phyloP scores from a whole-genome alignment of 2,797 vertebrate genomes.

The Darevskia mixta region DNA sequence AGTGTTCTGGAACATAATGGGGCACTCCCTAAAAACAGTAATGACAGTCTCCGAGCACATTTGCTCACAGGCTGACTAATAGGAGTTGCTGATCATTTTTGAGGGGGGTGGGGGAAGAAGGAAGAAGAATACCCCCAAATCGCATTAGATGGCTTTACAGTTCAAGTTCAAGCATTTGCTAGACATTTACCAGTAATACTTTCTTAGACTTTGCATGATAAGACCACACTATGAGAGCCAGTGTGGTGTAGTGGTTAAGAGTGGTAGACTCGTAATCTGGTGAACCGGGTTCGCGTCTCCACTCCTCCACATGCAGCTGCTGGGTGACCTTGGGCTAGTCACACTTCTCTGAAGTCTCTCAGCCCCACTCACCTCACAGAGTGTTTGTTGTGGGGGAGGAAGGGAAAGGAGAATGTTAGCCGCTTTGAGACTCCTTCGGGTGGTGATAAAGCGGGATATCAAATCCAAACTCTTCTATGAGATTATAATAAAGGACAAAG shows the following conservation, averaged over 20 bases:
- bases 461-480: not conserved
- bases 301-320: too few relatives aligned
- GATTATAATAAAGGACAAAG: not conserved
- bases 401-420: too few relatives aligned
- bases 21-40: not conserved
- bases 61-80: conserved; percentile 47
- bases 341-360: too few relatives aligned
- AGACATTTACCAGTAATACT: conserved; percentile 48
- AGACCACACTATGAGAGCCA: not conserved
- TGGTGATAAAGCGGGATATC: too few relatives aligned
- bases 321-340: too few relatives aligned
- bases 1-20: not conserved
- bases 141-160: conserved; percentile 52
- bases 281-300: too few relatives aligned
- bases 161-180: conserved; percentile 4
- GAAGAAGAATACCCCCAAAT: conserved; percentile 52
- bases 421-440: too few relatives aligned
- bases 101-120: conserved; percentile 53
- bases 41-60: not conserved
- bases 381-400: too few relatives aligned
- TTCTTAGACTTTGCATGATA: conserved; percentile 57
- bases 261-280: too few relatives aligned
- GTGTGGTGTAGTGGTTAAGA: too few relatives aligned
- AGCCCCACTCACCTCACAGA: too few relatives aligned
- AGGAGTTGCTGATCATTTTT: conserved; percentile 40